Percentiles rank a stretch among this genome's conserved stretches.
These are phyloP conservation scores for Zele albiditarsus DNA, from an alignment of 2,888 invertebrate genomes.

Conservation along the genomic window DNA sequence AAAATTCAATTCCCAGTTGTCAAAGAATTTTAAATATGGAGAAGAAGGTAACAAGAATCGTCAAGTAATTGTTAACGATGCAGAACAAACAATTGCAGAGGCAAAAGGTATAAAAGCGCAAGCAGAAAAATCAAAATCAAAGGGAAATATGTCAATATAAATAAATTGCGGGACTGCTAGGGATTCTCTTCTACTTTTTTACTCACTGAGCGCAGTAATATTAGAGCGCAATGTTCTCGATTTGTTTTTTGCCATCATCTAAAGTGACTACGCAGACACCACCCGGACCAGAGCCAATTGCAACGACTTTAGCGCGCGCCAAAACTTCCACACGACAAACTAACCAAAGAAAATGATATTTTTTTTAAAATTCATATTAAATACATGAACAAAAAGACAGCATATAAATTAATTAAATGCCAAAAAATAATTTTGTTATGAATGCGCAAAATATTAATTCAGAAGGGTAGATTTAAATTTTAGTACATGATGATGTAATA, in stretches of 20 bases:
- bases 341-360: slow-evolving; percentile 49
- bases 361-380: neutral
- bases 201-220: neutral
- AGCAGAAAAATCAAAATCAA: neutral
- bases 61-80: neutral
- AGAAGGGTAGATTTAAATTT: neutral
- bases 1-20: neutral
- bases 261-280: slow-evolving; percentile 64
- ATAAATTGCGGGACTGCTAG: neutral
- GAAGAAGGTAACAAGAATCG: neutral
- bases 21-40: neutral
- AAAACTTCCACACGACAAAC: slow-evolving; percentile 68
- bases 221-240: slow-evolving; percentile 61
- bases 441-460: neutral
- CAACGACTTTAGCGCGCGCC: slow-evolving; percentile 65
- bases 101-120: neutral
- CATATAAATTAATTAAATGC: slow-evolving; percentile 1
- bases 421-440: neutral
- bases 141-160: neutral
- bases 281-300: slow-evolving; percentile 64
- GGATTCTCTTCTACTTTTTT: neutral
- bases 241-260: slow-evolving; percentile 55
- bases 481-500: neutral
- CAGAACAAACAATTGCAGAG: neutral
- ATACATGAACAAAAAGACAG: neutral